Conservation (phyloP, 1,140 invertebrate genomes). For the Drosophila paulistorum region DNA sequence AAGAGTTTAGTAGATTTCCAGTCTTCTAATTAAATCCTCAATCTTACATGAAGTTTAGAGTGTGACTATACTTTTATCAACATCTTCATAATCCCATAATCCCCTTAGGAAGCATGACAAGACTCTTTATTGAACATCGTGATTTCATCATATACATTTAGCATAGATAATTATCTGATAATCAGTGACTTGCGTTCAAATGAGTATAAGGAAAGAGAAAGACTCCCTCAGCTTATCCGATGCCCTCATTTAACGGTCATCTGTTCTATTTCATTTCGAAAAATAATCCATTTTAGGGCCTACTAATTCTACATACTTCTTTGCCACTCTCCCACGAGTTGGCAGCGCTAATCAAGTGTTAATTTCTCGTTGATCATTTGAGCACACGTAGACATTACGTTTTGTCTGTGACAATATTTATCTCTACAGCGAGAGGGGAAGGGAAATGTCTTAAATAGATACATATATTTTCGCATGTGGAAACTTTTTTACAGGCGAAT, state of each 20-base stretch:
- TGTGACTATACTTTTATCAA: not conserved
- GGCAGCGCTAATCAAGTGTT: conserved; percentile 16
- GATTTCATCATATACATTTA: conserved; percentile 2
- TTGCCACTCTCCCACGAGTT: conserved; percentile 7
- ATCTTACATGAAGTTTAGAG: not conserved
- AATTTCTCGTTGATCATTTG: conserved; percentile 9
- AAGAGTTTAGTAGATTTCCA: no score
- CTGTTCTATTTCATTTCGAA: not conserved
- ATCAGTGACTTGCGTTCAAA: not conserved
- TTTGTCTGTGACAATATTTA: conserved; percentile 18
- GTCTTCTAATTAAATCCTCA: not conserved
- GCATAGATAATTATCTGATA: conserved; percentile 5
- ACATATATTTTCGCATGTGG: conserved; percentile 13
- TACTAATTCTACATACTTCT: conserved; percentile 5
- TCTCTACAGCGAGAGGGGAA: not conserved
- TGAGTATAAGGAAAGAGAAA: not conserved
- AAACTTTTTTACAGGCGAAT: conserved; percentile 52
- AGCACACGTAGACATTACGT: conserved; percentile 18
- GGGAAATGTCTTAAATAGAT: not conserved
- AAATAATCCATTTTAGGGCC: not conserved
- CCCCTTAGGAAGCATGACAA: not conserved
- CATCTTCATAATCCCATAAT: not conserved
- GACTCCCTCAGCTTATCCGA: not conserved
- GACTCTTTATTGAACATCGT: not conserved
- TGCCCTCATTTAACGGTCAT: not conserved